Conservation (phyloP, 2,797 vertebrate genomes). For the Meda fulgida region DNA sequence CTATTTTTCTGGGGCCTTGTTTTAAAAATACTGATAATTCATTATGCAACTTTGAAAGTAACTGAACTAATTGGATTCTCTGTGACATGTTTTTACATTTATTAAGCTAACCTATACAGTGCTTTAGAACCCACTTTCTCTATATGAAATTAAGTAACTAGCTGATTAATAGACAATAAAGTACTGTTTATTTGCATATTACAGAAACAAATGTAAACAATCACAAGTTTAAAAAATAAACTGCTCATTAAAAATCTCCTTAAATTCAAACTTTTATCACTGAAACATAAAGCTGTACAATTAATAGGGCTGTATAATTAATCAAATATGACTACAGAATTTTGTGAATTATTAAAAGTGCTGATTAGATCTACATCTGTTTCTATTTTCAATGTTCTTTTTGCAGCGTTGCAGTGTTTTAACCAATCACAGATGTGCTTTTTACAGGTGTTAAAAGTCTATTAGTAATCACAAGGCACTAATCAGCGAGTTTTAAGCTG, state of each 20-base stretch:
- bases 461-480: not conserved
- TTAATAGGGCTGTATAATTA: not conserved
- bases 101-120: not conserved
- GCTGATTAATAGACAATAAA: not conserved
- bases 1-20: not conserved
- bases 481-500: not conserved
- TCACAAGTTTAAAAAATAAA: not conserved
- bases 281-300: not conserved
- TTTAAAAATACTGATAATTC: not conserved
- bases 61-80: not conserved
- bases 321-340: not conserved
- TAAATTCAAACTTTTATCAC: not conserved
- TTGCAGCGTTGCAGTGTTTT: not conserved
- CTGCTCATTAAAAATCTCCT: not conserved
- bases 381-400: not conserved
- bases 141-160: not conserved
- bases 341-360: slow-evolving; percentile 9
- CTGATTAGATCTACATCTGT: slow-evolving; percentile 8
- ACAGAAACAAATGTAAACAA: not conserved
- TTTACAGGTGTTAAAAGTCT: not conserved
- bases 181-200: not conserved
- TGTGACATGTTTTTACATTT: slow-evolving; percentile 1
- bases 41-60: not conserved
- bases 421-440: not conserved
- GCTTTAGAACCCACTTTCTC: not conserved